A percentile compares a stretch with the other conserved stretches of the same genome.
These are phyloP conservation scores for Glaucomys volans DNA, from an alignment of 2,113 vertebrate genomes.

Conservation along the genomic window DNA sequence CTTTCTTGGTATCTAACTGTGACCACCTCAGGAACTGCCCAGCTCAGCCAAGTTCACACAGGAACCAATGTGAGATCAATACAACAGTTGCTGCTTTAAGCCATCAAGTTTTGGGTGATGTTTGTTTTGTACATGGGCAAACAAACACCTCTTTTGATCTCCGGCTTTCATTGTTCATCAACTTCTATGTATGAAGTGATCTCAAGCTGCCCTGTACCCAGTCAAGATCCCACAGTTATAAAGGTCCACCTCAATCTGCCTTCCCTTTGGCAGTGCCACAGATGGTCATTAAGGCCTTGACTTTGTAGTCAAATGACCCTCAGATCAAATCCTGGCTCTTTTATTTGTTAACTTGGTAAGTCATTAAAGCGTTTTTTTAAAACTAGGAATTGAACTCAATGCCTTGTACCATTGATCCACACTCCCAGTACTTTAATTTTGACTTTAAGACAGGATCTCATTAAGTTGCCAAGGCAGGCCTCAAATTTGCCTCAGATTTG, in stretches of 20 bases:
- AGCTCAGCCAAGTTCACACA: neutral
- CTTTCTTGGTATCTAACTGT: neutral
- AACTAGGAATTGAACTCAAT: too few relatives aligned
- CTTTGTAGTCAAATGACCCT: neutral
- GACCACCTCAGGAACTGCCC: neutral
- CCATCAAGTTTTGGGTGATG: neutral
- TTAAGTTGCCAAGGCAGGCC: too few relatives aligned
- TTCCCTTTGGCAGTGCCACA: neutral
- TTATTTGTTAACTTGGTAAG: neutral
- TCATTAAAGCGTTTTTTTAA: neutral
- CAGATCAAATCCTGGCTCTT: neutral
- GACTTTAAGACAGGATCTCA: too few relatives aligned
- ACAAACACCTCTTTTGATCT: neutral
- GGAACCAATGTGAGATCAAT: neutral
- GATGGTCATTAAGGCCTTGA: neutral
- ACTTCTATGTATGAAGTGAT: neutral
- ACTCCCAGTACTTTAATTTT: too few relatives aligned
- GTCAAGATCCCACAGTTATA: neutral
- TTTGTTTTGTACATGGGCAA: neutral
- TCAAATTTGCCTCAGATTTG: too few relatives aligned
- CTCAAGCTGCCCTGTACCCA: neutral
- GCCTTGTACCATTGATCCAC: too few relatives aligned
- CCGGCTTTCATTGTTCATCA: neutral
- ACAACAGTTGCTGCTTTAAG: neutral
- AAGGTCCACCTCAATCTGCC: neutral